phyloP scores from a whole-genome alignment of 1,140 invertebrate genomes.

The Heliconius melpomene region DNA sequence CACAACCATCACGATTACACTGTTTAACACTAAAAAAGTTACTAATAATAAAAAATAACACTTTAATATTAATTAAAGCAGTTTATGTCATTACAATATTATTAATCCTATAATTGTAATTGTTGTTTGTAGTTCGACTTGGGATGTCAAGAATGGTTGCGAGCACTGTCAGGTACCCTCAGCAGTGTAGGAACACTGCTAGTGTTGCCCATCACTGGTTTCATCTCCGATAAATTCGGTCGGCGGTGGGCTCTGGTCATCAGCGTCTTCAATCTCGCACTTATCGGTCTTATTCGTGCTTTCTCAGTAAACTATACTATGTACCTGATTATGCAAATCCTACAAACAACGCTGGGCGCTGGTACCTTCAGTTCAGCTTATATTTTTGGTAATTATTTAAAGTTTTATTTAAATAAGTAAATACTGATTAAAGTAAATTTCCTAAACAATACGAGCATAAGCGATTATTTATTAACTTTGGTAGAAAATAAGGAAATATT shows the following conservation, averaged over 20 bases:
- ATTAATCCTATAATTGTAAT: not conserved
- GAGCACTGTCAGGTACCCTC: conserved; percentile 62
- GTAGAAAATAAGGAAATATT: too few relatives aligned
- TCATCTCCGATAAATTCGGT: conserved; percentile 84
- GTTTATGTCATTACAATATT: too few relatives aligned
- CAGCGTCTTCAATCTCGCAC: conserved; percentile 77
- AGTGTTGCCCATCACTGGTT: conserved; percentile 65
- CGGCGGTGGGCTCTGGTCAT: conserved; percentile 84
- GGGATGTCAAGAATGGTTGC: conserved; percentile 64
- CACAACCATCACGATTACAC: too few relatives aligned
- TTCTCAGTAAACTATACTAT: conserved; percentile 85
- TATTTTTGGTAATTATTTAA: conserved; percentile 62
- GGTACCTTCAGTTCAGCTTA: conserved; percentile 73
- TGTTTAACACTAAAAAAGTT: too few relatives aligned
- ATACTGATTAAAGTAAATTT: not conserved
- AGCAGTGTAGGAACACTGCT: conserved; percentile 64
- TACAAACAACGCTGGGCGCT: conserved; percentile 82
- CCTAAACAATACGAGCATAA: too few relatives aligned
- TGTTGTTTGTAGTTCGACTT: conserved; percentile 57
- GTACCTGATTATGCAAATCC: conserved; percentile 84
- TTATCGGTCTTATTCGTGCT: conserved; percentile 84
- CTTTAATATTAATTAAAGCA: too few relatives aligned
- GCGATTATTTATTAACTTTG: not conserved
- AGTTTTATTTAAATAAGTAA: not conserved
- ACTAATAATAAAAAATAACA: too few relatives aligned